Evolutionary conservation across 2,113 vertebrate genomes (phyloP).

Genomic region (Oncorhynchus clarkii): DNA sequence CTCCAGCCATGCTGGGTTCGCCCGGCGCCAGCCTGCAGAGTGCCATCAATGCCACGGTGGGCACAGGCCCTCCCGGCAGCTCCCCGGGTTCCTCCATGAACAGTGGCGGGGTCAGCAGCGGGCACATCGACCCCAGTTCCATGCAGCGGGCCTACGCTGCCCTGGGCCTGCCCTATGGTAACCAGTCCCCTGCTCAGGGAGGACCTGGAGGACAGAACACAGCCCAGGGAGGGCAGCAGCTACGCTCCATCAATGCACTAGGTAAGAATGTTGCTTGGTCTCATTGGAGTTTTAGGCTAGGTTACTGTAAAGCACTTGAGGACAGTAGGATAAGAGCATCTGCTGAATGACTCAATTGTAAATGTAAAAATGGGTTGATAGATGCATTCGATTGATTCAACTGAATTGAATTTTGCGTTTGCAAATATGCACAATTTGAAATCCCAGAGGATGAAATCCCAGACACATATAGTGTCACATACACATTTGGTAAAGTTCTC

Average conservation of each 20-base stretch:
- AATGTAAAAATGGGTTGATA: too few relatives aligned
- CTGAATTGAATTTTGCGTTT: too few relatives aligned
- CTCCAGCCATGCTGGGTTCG: constrained; percentile 86
- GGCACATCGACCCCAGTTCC: constrained; percentile 95
- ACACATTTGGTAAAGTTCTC: too few relatives aligned
- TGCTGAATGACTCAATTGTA: too few relatives aligned
- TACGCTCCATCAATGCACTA: constrained; percentile 83
- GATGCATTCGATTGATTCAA: too few relatives aligned
- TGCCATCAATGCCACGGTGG: constrained; percentile 77
- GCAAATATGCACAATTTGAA: too few relatives aligned
- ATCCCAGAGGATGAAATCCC: too few relatives aligned
- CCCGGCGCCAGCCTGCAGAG: constrained; percentile 85
- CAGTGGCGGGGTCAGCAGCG: constrained; percentile 39
- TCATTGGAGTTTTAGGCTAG: too few relatives aligned
- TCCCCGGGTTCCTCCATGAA: constrained; percentile 76
- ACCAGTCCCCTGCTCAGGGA: constrained; percentile 84
- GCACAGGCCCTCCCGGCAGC: constrained; percentile 80
- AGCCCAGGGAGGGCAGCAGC: constrained; percentile 84
- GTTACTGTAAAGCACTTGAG: too few relatives aligned
- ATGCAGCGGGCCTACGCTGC: constrained; percentile 97
- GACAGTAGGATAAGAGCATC: too few relatives aligned
- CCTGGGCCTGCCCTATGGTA: constrained; percentile 92
- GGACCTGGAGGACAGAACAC: constrained; percentile 83
- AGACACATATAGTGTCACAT: too few relatives aligned
- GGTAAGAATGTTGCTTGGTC: constrained; percentile 39